Evolutionary conservation across 2,888 invertebrate species (phyloP), one percentile per base, ranked within the genome.

Genomic region (Sepioteuthis lessoniana): DNA sequence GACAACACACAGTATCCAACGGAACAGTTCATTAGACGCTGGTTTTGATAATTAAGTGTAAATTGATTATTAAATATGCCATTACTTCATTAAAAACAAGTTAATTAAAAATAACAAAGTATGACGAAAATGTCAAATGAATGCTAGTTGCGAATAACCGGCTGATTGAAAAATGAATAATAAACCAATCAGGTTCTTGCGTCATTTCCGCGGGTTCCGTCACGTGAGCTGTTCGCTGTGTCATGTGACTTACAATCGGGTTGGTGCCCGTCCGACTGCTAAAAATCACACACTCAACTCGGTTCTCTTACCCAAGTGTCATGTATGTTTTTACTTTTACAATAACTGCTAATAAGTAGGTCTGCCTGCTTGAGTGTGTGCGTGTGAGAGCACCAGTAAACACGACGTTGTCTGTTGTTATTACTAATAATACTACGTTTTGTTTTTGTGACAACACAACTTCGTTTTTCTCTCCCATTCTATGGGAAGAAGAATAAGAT

Each of bases 191-290:
- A n/a, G 13, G 19, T n/a, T 76, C 35, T 76, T 76, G 76, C 76
- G 76, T 76, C 76, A 76, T 76, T 35, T 35, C 76, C 76, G 76
- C n/a, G 76, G 16, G n/a, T 76, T 76, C 13, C 13, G 76, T 76
- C 76, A 76, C 76, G 76, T 76, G 76, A 76, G 76, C n/a, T n/a
- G 16, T 76, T n/a, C 13, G 76, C n/a, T 1, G n/a, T 76, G 76
- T 76, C 76, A 76, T 76, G 76, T 76, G 76, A 76, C 76, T 76
- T 76, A 76, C n/a, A 35, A 76, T 35, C n/a, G 76, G 76, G 76
- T 76, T 35, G n/a, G 76, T 76, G 76, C 76, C 76, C 76, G 76
- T 76, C 76, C 76, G 35, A 76, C 76, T 76, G 76, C 76, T 76
- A 76, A 76, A 76, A n/a, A 76, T 13, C 76, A 76, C 76, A 76